Conservation (phyloP, 2,888 invertebrate genomes). For the Platycnemis pennipes region DNA sequence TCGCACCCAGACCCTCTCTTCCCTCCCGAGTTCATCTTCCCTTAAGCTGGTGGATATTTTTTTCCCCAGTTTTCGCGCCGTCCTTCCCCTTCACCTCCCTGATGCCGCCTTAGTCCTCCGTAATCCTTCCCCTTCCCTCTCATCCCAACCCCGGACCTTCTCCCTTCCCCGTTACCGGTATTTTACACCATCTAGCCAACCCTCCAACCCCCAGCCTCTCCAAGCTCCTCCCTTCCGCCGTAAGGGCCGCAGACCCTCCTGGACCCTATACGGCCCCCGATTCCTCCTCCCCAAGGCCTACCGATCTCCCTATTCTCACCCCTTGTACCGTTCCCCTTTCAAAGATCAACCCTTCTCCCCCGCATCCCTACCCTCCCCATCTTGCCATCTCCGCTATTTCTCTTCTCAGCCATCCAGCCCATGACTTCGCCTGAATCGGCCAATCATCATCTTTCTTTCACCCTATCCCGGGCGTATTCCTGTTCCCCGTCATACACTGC, state of each 20-base stretch:
- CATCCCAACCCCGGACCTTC: background rate
- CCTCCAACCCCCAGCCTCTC: background rate
- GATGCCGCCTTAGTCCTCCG: background rate
- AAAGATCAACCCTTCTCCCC: background rate
- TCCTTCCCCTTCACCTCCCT: background rate
- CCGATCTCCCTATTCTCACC: background rate
- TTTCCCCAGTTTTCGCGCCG: slow-evolving; percentile 26
- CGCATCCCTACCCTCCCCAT: background rate
- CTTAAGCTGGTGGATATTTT: slow-evolving; percentile 52
- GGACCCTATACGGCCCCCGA: background rate
- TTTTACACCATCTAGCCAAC: background rate
- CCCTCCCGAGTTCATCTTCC: slow-evolving; percentile 52
- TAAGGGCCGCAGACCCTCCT: background rate
- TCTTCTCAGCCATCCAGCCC: background rate
- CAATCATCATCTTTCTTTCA: slow-evolving; percentile 52
- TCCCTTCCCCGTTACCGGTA: background rate
- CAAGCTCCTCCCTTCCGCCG: background rate
- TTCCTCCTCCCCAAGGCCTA: background rate
- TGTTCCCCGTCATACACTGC: background rate
- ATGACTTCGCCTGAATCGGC: slow-evolving; percentile 26
- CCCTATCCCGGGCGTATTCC: background rate
- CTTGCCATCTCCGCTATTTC: background rate
- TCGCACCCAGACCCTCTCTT: background rate
- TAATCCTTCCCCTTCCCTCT: background rate
- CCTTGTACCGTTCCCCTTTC: no score